Evolutionary conservation across 2,888 invertebrate species (phyloP).

Genomic region (Alentia gelatinosa): DNA sequence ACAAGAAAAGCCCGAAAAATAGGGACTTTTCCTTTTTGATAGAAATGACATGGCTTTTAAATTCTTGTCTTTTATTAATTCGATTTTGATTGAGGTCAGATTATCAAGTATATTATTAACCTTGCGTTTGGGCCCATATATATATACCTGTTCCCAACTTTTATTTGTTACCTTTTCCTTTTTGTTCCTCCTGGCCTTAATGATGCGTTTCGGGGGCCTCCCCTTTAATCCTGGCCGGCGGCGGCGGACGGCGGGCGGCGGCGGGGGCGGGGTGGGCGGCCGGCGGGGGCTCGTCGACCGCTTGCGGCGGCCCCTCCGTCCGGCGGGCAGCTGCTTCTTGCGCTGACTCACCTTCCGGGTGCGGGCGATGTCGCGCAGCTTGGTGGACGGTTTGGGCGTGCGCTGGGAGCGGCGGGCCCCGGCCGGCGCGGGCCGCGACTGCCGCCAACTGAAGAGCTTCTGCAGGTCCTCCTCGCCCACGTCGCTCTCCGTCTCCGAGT

Average conservation of each 20-base stretch:
- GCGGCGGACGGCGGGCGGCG: not conserved
- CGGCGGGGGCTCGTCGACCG: not conserved
- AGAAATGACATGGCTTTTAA: too few relatives aligned
- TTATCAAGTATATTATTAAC: too few relatives aligned
- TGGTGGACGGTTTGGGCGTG: constrained; percentile 31
- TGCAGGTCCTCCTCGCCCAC: constrained; percentile 3
- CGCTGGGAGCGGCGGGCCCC: constrained; percentile 18
- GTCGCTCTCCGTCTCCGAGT: not conserved
- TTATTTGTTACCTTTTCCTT: constrained; percentile 41
- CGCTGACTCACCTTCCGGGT: not conserved
- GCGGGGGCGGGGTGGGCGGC: not conserved
- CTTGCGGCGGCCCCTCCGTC: not conserved
- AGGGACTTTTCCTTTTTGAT: too few relatives aligned
- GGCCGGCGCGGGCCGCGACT: not conserved
- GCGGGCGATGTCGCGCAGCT: not conserved
- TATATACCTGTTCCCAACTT: too few relatives aligned
- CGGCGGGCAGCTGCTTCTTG: not conserved
- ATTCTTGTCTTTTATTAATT: too few relatives aligned
- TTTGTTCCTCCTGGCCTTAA: not conserved
- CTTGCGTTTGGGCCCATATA: too few relatives aligned
- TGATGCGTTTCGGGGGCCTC: not conserved
- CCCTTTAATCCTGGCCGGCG: not conserved
- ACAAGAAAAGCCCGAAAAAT: too few relatives aligned
- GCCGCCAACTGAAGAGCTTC: constrained; percentile 6
- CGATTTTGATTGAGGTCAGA: too few relatives aligned